phyloP scores from a whole-genome alignment of 2,797 vertebrate species.

The Scarus forsteni region DNA sequence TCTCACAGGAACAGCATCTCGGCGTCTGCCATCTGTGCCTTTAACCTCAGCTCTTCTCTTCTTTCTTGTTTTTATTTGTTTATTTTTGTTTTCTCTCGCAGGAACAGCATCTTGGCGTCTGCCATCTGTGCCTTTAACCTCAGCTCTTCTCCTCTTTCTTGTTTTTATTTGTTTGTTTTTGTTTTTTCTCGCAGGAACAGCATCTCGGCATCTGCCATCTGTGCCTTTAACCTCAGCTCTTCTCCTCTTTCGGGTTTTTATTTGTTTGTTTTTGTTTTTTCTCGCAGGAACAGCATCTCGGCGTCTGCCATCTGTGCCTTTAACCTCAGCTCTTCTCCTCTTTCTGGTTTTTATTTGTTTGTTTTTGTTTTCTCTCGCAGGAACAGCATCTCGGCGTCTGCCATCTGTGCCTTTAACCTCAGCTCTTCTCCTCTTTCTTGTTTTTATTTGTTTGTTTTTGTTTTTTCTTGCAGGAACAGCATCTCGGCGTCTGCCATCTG shows the following conservation, averaged over 20 bases:
- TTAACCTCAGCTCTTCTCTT: constrained; percentile 89
- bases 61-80: too few species aligned
- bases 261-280: not conserved
- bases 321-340: constrained; percentile 88
- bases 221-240: constrained; percentile 94
- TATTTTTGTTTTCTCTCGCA: constrained; percentile 53
- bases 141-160: constrained; percentile 74
- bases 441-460: not conserved
- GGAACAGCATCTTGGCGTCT: constrained; percentile 96
- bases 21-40: constrained; percentile 95
- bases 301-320: constrained; percentile 96
- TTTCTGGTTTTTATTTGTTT: not conserved
- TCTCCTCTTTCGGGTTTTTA: too few species aligned
- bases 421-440: constrained; percentile 73
- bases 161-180: not conserved
- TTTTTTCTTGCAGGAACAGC: too few species aligned
- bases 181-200: constrained; percentile 87
- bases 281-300: constrained; percentile 93
- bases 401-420: constrained; percentile 96
- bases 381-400: constrained; percentile 96
- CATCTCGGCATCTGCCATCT: constrained; percentile 95
- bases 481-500: too few species aligned
- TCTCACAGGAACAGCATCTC: constrained; percentile 93
- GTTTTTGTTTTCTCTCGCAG: constrained; percentile 68
- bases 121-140: constrained; percentile 97